phyloP scores from a whole-genome alignment of 2,888 invertebrate species.

The Phaedon cochleariae region DNA sequence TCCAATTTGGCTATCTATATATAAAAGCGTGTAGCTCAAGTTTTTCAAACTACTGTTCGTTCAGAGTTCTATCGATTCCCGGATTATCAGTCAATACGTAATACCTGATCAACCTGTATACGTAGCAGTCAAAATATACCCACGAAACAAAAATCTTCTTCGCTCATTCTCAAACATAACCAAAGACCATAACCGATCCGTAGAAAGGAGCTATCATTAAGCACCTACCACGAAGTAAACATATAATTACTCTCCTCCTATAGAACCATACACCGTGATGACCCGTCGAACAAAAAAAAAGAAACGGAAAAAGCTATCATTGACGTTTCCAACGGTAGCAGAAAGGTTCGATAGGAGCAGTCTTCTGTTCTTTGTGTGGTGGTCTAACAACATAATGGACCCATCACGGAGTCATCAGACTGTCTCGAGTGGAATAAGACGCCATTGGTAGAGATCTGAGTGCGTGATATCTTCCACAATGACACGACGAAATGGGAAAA shows the following conservation, averaged over 20 bases:
- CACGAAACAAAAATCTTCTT: too few relatives aligned
- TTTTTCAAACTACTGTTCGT: too few relatives aligned
- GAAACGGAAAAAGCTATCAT: constrained; percentile 33
- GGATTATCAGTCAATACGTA: too few relatives aligned
- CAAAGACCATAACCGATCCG: background rate
- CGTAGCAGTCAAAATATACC: too few relatives aligned
- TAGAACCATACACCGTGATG: background rate
- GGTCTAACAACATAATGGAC: constrained; percentile 53
- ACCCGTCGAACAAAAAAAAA: background rate
- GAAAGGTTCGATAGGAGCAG: constrained; percentile 13
- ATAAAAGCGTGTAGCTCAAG: too few relatives aligned
- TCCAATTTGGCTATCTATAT: too few relatives aligned
- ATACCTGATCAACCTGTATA: too few relatives aligned
- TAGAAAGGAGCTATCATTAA: background rate
- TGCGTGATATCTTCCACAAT: background rate
- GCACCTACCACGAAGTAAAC: background rate
- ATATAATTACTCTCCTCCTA: background rate
- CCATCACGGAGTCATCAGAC: constrained; percentile 51
- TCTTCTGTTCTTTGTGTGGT: constrained; percentile 42
- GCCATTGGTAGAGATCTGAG: constrained; percentile 42
- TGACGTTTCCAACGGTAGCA: constrained; percentile 44
- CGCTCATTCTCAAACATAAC: too few relatives aligned
- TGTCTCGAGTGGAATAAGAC: constrained; percentile 54
- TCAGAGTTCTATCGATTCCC: too few relatives aligned
- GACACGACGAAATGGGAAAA: background rate